Percentiles rank a stretch among this genome's conserved stretches.
These are phyloP conservation scores for Scophthalmus maximus DNA, from an alignment of 2,113 vertebrate genomes.

Conservation along the genomic window DNA sequence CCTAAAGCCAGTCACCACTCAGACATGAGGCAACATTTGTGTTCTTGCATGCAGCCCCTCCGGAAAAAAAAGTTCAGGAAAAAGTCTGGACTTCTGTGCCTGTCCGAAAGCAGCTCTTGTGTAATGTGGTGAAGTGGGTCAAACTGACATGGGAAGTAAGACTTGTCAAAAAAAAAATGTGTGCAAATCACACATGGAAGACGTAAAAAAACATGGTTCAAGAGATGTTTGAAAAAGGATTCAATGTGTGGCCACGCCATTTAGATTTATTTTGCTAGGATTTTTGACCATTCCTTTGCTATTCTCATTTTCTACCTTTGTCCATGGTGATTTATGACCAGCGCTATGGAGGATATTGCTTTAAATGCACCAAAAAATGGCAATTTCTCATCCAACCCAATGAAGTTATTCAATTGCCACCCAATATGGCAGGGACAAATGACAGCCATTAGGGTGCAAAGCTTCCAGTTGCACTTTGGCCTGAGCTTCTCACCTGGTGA, in stretches of 20 bases:
- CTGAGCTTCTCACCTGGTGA: slow-evolving; percentile 57
- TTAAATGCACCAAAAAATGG: slow-evolving; percentile 58
- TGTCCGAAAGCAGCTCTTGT: too few relatives aligned
- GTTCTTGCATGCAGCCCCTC: too few relatives aligned
- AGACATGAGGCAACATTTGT: too few relatives aligned
- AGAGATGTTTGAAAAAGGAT: neutral
- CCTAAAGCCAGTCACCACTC: too few relatives aligned
- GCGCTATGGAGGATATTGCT: slow-evolving; percentile 32
- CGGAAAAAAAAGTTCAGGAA: too few relatives aligned
- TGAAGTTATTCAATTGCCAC: slow-evolving; percentile 66
- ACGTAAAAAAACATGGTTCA: too few relatives aligned
- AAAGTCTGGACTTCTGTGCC: too few relatives aligned
- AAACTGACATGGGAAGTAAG: too few relatives aligned
- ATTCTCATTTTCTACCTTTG: slow-evolving; percentile 30
- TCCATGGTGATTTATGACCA: slow-evolving; percentile 64
- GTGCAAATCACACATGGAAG: too few relatives aligned
- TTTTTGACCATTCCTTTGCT: slow-evolving; percentile 33
- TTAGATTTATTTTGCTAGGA: slow-evolving; percentile 2
- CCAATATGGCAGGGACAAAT: slow-evolving; percentile 80
- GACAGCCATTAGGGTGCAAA: slow-evolving; percentile 72
- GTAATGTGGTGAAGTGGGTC: too few relatives aligned
- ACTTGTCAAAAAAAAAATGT: too few relatives aligned
- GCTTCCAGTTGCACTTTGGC: slow-evolving; percentile 68
- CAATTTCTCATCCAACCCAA: slow-evolving; percentile 32
- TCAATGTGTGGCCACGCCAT: neutral